Evolutionary conservation across 2,113 vertebrate species (phyloP).

Genomic region (Speoplatyrhinus poulsoni): DNA sequence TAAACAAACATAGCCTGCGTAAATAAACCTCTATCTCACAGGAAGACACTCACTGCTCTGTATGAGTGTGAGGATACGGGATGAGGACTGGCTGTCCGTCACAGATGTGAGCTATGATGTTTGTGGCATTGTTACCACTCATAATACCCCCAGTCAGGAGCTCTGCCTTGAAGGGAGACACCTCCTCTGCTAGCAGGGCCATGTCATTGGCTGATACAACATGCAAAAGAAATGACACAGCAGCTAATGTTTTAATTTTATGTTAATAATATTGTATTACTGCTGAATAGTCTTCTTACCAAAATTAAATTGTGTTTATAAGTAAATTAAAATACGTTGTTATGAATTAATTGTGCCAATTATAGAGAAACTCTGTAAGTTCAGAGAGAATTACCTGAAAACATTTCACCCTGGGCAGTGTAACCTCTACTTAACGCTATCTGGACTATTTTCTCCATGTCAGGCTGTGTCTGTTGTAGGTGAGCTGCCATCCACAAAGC

Average conservation of each 20-base stretch:
- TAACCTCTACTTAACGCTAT: slow-evolving; percentile 77
- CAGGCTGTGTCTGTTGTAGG: slow-evolving; percentile 55
- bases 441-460: slow-evolving; percentile 76
- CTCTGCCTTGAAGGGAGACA: slow-evolving; percentile 75
- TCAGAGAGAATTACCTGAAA: slow-evolving; percentile 78
- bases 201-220: slow-evolving; percentile 79
- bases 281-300: not conserved
- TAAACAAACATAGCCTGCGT: not conserved
- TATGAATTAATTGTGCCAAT: too few relatives aligned
- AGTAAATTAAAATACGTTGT: not conserved
- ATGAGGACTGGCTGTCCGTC: slow-evolving; percentile 80
- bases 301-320: not conserved
- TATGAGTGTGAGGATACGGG: slow-evolving; percentile 80
- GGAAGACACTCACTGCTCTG: not conserved
- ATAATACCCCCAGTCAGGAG: slow-evolving; percentile 77
- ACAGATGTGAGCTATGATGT: slow-evolving; percentile 78
- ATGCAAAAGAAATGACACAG: not conserved
- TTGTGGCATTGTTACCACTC: slow-evolving; percentile 68
- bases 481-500: slow-evolving; percentile 87
- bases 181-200: slow-evolving; percentile 81
- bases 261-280: not conserved
- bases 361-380: not conserved
- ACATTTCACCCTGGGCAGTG: slow-evolving; percentile 89
- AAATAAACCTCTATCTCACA: not conserved
- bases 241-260: not conserved